phyloP scores from a whole-genome alignment of 2,888 invertebrate genomes.

The Bellardia bayeri region DNA sequence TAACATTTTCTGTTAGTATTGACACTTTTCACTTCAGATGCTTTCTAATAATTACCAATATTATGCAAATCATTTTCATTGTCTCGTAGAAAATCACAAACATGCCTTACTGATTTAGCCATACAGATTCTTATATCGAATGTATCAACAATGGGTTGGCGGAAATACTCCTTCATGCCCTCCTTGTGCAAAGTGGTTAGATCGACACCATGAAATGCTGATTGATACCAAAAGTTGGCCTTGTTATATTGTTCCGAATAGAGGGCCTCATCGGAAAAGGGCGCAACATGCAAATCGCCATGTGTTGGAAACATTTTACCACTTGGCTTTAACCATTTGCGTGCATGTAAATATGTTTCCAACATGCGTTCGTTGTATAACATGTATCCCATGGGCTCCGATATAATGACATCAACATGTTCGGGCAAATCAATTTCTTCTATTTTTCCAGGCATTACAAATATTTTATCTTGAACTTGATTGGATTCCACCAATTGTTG shows the following conservation, averaged over 20 bases:
- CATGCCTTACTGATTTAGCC: slow-evolving; percentile 96
- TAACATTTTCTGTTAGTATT: not conserved
- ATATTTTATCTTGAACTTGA: slow-evolving; percentile 93
- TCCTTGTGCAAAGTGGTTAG: slow-evolving; percentile 95
- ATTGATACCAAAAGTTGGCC: slow-evolving; percentile 99
- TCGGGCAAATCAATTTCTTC: slow-evolving; percentile 99
- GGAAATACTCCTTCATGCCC: slow-evolving; percentile 98
- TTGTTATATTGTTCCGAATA: slow-evolving; percentile 99
- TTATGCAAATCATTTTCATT: slow-evolving; percentile 96
- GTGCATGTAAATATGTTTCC: slow-evolving; percentile 98
- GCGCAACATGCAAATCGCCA: slow-evolving; percentile 98
- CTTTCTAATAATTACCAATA: slow-evolving; percentile 86
- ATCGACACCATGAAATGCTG: slow-evolving; percentile 99
- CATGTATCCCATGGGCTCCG: slow-evolving; percentile 99
- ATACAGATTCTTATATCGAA: slow-evolving; percentile 99
- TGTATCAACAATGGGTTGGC: slow-evolving; percentile 99
- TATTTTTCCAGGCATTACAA: slow-evolving; percentile 98
- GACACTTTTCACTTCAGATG: not conserved
- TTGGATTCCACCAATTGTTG: slow-evolving; percentile 95
- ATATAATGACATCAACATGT: slow-evolving; percentile 97
- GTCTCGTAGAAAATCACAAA: slow-evolving; percentile 96
- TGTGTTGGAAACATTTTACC: slow-evolving; percentile 99
- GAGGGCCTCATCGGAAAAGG: slow-evolving; percentile 98
- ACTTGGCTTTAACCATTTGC: slow-evolving; percentile 96
- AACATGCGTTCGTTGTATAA: slow-evolving; percentile 99